These are phyloP conservation scores for Phataginus tricuspis DNA, from an alignment of 2,797 vertebrate species.

Conservation along the genomic window DNA sequence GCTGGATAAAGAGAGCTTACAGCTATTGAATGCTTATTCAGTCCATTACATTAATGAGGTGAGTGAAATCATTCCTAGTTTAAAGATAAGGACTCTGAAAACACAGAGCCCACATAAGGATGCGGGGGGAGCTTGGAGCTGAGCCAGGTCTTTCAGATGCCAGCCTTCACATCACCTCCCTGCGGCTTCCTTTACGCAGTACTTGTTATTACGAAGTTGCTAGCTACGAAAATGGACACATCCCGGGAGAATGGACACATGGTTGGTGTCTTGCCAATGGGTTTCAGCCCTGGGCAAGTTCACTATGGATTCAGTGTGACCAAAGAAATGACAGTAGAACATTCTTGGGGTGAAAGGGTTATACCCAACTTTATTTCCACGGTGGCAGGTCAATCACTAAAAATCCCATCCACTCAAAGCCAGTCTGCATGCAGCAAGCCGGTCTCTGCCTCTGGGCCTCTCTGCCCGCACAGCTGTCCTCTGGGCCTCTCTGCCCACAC, in stretches of 20 bases:
- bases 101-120: not conserved
- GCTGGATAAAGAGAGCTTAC: not conserved
- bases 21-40: not conserved
- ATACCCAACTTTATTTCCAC: too few relatives aligned
- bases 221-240: not conserved
- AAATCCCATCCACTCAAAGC: too few relatives aligned
- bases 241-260: not conserved
- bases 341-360: too few relatives aligned
- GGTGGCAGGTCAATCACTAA: too few relatives aligned
- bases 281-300: too few relatives aligned
- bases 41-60: not conserved
- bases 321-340: too few relatives aligned
- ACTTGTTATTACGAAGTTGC: rapidly evolving
- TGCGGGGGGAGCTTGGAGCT: not conserved
- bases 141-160: not conserved
- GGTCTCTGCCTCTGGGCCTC: too few relatives aligned
- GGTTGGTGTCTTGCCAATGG: too few relatives aligned
- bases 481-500: too few relatives aligned
- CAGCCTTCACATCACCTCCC: not conserved
- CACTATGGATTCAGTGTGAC: too few relatives aligned
- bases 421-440: too few relatives aligned
- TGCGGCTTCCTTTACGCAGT: not conserved
- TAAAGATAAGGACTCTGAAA: not conserved
- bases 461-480: too few relatives aligned
- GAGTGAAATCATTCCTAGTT: not conserved